Evolutionary conservation across 2,797 vertebrate species (phyloP).

Genomic region (Selene dorsalis): DNA sequence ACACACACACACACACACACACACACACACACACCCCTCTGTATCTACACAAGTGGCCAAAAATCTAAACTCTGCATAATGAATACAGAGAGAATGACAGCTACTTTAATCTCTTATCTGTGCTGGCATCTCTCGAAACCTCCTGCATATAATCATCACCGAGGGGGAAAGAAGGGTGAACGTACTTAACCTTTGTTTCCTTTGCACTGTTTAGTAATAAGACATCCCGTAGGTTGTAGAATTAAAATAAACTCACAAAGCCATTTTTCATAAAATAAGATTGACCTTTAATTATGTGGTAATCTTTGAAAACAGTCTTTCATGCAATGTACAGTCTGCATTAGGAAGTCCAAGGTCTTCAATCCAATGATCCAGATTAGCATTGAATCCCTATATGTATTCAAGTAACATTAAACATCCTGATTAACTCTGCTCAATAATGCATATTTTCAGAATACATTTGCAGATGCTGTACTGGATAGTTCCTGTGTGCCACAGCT

Average conservation of each 20-base stretch:
- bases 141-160: constrained; percentile 54
- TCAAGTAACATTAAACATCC: neutral
- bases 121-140: constrained; percentile 64
- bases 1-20: constrained; percentile 30
- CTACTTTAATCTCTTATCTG: constrained; percentile 58
- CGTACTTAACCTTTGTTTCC: neutral
- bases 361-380: neutral
- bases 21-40: constrained; percentile 23
- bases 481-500: neutral
- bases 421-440: neutral
- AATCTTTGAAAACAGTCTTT: neutral
- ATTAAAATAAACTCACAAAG: neutral
- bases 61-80: constrained; percentile 63
- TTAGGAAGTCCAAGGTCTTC: neutral
- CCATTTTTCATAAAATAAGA: neutral
- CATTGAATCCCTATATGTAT: too few species aligned
- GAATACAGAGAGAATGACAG: constrained; percentile 51
- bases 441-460: neutral
- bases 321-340: neutral
- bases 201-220: neutral
- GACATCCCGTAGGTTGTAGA: neutral
- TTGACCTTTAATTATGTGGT: constrained; percentile 3
- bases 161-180: constrained; percentile 4
- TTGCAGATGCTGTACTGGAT: neutral
- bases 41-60: constrained; percentile 36